These are phyloP conservation scores for Dicentrarchus labrax DNA, from an alignment of 2,113 vertebrate genomes.

Conservation along the genomic window DNA sequence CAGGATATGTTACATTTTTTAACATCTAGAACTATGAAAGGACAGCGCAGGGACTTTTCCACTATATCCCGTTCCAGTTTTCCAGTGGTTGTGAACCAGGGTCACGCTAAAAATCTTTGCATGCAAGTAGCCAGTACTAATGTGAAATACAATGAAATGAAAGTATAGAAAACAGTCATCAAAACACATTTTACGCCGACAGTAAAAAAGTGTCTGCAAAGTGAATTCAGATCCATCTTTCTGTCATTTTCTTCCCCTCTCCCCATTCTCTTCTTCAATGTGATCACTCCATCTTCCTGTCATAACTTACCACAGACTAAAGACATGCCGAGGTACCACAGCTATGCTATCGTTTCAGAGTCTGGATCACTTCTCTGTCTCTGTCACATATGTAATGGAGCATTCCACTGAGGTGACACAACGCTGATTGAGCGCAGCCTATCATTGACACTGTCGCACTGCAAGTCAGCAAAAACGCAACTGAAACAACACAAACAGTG, in stretches of 20 bases:
- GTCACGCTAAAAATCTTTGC: neutral
- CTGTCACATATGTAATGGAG: conserved; percentile 22
- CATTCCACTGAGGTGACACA: conserved; percentile 43
- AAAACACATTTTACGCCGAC: neutral
- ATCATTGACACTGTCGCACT: conserved; percentile 12
- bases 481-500: neutral
- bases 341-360: conserved; percentile 16
- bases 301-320: conserved; percentile 14
- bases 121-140: neutral
- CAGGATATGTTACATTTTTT: conserved; percentile 27
- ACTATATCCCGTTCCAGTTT: conserved; percentile 19
- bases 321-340: conserved; percentile 4
- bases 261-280: neutral
- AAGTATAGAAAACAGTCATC: neutral
- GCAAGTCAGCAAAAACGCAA: conserved; percentile 38
- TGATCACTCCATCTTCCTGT: conserved; percentile 30
- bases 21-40: conserved; percentile 3
- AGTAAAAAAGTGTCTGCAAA: conserved; percentile 1
- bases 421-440: neutral
- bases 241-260: conserved; percentile 12
- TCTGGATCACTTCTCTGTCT: conserved; percentile 30
- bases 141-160: neutral
- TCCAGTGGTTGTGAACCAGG: conserved; percentile 35
- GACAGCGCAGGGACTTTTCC: conserved; percentile 25
- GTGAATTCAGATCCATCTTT: conserved; percentile 16